phyloP scores from a whole-genome alignment of 2,113 vertebrate species.

The Theristicus caerulescens region DNA sequence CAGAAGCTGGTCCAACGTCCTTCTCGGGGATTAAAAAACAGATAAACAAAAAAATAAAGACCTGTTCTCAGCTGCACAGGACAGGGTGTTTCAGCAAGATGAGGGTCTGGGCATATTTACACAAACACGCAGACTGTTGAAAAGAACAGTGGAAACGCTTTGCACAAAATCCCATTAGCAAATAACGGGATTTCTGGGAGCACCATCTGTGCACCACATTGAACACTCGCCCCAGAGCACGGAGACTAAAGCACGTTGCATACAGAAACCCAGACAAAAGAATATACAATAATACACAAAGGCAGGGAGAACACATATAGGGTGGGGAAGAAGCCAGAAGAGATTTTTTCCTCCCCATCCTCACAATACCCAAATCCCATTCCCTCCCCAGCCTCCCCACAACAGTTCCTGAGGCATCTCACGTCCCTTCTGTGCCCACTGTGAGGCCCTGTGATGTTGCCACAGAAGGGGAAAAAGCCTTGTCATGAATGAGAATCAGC shows the following conservation, averaged over 20 bases:
- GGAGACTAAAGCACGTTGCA: background rate
- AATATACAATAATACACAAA: slow-evolving; percentile 35
- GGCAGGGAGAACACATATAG: background rate
- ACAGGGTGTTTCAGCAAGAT: background rate
- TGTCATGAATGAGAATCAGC: background rate
- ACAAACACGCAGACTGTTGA: background rate
- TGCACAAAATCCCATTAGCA: slow-evolving; percentile 63
- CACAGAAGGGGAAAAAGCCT: background rate
- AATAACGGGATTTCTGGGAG: slow-evolving; percentile 54
- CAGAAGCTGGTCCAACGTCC: background rate
- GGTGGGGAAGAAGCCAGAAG: background rate
- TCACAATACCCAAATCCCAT: background rate
- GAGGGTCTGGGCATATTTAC: slow-evolving; percentile 2
- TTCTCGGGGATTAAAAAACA: background rate
- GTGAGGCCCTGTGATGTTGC: background rate
- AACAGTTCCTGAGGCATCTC: background rate
- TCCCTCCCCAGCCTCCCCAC: background rate
- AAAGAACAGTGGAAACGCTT: background rate
- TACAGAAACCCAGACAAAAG: slow-evolving; percentile 38
- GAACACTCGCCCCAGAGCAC: background rate
- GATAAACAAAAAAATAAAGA: background rate
- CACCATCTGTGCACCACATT: slow-evolving; percentile 64
- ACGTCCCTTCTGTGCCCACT: background rate
- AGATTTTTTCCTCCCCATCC: slow-evolving; percentile 1
- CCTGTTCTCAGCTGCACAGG: background rate